These are phyloP conservation scores for Drosophila sp. DNA, from an alignment of 1,140 invertebrate species.

Conservation along the genomic window DNA sequence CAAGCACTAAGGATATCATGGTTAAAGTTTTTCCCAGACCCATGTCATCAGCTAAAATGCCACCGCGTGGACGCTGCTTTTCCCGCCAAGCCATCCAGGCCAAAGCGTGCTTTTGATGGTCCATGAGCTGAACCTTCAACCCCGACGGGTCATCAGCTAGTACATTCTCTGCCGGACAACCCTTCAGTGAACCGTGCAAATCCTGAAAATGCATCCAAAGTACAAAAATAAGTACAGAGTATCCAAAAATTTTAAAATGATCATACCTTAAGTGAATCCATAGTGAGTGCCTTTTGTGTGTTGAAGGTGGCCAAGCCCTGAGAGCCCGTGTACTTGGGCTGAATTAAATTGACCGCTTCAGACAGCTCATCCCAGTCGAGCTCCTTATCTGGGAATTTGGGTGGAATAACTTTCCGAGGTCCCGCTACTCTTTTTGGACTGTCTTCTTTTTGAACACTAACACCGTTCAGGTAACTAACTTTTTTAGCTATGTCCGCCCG, in stretches of 20 bases:
- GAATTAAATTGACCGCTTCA: conserved; percentile 64
- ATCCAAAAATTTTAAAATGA: too few species aligned
- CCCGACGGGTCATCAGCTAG: conserved; percentile 87
- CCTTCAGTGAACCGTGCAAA: conserved; percentile 89
- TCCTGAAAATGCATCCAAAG: conserved; percentile 81
- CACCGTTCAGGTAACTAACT: conserved; percentile 12
- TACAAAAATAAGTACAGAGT: too few species aligned
- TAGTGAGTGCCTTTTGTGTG: conserved; percentile 65
- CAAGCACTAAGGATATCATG: conserved; percentile 93
- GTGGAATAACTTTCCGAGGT: not conserved
- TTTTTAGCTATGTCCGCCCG: conserved; percentile 45
- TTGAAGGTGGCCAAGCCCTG: conserved; percentile 76
- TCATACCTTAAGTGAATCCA: conserved; percentile 75
- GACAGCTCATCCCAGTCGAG: conserved; percentile 55
- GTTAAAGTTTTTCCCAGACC: conserved; percentile 96
- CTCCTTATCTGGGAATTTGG: not conserved
- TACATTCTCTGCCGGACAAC: conserved; percentile 87
- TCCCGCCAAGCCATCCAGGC: conserved; percentile 96
- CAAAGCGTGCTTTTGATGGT: conserved; percentile 94
- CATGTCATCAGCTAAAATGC: conserved; percentile 96
- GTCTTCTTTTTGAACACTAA: conserved; percentile 44
- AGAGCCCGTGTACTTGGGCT: conserved; percentile 68
- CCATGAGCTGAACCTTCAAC: conserved; percentile 90
- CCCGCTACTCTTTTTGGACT: conserved; percentile 8
- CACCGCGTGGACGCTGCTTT: conserved; percentile 91